phyloP scores from a whole-genome alignment of 2,888 invertebrate genomes.

The Epirrhoe tristata region DNA sequence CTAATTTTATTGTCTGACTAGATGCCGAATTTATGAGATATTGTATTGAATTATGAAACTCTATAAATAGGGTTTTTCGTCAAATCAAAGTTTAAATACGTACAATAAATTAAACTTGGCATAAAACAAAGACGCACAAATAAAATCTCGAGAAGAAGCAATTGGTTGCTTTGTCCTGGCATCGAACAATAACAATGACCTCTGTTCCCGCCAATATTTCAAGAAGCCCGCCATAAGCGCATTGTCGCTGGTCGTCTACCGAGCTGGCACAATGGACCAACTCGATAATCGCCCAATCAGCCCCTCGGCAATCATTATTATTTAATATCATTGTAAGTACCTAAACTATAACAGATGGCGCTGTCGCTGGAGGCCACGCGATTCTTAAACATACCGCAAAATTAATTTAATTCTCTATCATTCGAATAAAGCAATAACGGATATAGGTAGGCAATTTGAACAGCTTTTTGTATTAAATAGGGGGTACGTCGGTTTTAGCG shows the following conservation, averaged over 20 bases:
- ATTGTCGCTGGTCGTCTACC: slow-evolving; percentile 56
- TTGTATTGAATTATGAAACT: not conserved
- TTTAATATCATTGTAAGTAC: slow-evolving; percentile 58
- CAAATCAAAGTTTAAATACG: not conserved
- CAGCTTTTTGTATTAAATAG: slow-evolving; percentile 42
- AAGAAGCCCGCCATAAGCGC: slow-evolving; percentile 49
- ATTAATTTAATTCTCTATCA: slow-evolving; percentile 75
- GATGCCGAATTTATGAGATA: slow-evolving; percentile 5
- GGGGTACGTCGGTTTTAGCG: slow-evolving; percentile 41
- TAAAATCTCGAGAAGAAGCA: slow-evolving; percentile 15
- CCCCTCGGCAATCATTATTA: slow-evolving; percentile 62
- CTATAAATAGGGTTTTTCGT: not conserved
- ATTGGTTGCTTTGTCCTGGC: slow-evolving; percentile 32
- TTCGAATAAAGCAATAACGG: slow-evolving; percentile 53
- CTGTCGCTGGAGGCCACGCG: slow-evolving; percentile 65
- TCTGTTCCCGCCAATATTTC: slow-evolving; percentile 52
- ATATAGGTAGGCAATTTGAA: slow-evolving; percentile 44
- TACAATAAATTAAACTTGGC: not conserved
- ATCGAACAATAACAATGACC: slow-evolving; percentile 42
- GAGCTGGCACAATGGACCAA: slow-evolving; percentile 53
- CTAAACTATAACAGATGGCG: slow-evolving; percentile 68
- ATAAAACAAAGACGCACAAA: not conserved
- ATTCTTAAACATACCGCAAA: slow-evolving; percentile 71
- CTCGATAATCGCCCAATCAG: slow-evolving; percentile 57
- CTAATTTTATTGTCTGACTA: slow-evolving; percentile 12